These are phyloP conservation scores for Lagothrix lagotricha DNA, from an alignment of 2,797 vertebrate species.

Conservation along the genomic window DNA sequence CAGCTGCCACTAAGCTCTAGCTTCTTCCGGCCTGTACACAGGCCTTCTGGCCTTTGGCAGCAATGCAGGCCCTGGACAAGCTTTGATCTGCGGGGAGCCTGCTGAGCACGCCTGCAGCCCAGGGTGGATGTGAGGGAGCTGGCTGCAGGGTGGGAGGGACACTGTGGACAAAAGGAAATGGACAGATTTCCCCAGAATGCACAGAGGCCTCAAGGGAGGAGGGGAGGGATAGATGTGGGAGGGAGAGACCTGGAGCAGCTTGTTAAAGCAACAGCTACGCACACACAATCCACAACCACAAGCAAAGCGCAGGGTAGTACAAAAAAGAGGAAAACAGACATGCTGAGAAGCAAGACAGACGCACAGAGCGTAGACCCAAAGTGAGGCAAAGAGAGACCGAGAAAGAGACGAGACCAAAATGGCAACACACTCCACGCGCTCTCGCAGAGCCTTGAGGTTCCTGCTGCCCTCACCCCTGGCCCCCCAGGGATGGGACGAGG, in stretches of 20 bases:
- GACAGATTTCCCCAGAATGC: neutral
- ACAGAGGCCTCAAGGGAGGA: neutral
- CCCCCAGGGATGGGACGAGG: neutral
- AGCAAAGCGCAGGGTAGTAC: neutral
- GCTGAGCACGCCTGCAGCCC: neutral
- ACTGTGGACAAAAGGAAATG: neutral
- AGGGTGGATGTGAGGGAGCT: neutral
- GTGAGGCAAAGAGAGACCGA: neutral
- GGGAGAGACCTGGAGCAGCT: neutral
- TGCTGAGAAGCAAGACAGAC: neutral
- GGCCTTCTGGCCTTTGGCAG: neutral
- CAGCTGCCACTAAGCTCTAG: neutral
- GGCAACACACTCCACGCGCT: neutral
- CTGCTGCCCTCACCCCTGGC: neutral
- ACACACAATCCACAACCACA: neutral
- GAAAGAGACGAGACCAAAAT: neutral
- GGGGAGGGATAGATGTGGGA: neutral
- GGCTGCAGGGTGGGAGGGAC: neutral
- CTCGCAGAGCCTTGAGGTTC: neutral
- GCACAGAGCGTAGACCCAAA: neutral
- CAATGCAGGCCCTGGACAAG: neutral
- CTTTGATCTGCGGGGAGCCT: neutral
- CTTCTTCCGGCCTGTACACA: neutral
- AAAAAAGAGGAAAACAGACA: neutral
- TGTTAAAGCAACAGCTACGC: neutral